A percentile compares a stretch with the other conserved stretches of the same genome.
These are phyloP conservation scores for Ips nitidus DNA, from an alignment of 1,140 invertebrate genomes.

Conservation along the genomic window DNA sequence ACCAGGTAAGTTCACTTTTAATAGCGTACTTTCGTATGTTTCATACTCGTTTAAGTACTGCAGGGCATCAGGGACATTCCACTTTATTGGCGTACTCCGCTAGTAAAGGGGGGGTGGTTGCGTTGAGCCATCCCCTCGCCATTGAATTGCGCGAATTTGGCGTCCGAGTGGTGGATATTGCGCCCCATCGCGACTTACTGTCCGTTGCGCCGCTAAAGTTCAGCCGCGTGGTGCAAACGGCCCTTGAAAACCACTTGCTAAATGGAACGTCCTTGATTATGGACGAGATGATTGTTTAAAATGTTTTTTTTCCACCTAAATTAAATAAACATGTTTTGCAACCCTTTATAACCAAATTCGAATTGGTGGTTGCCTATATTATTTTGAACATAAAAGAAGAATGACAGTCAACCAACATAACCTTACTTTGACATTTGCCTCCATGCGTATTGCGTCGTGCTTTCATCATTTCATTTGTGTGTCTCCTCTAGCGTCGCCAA, in stretches of 20 bases:
- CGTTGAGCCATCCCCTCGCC: constrained; percentile 13
- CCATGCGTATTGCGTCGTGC: no score
- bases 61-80: constrained; percentile 3
- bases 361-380: no score
- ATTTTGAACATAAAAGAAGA: no score
- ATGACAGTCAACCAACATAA: no score
- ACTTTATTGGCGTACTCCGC: constrained; percentile 11
- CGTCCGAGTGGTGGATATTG: constrained; percentile 27
- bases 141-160: constrained; percentile 21
- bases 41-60: not conserved
- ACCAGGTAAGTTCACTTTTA: constrained; percentile 19
- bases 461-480: no score
- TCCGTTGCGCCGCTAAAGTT: not conserved
- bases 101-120: constrained; percentile 25
- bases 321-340: no score
- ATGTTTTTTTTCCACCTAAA: no score
- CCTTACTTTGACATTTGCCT: no score
- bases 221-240: not conserved
- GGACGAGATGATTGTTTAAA: no score
- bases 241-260: constrained; percentile 3
- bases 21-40: not conserved
- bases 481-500: no score
- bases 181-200: not conserved
- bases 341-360: no score
- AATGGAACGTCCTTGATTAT: constrained; percentile 12